Evolutionary conservation across 2,797 vertebrate species (phyloP).

Genomic region (Sebastes cheni): DNA sequence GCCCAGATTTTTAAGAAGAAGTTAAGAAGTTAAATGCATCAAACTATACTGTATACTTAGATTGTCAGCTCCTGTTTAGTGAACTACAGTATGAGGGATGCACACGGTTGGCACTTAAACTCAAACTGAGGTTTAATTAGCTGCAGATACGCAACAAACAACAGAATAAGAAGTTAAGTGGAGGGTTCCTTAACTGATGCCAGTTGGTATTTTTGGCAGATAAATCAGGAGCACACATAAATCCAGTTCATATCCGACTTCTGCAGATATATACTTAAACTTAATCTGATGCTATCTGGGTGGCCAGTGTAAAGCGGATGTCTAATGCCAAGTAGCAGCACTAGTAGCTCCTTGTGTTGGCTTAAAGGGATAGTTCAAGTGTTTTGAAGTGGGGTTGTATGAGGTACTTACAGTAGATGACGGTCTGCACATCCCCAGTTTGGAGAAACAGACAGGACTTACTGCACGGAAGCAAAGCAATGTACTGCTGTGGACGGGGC

Average conservation of each 20-base stretch:
- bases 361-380: not conserved
- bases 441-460: too few species aligned
- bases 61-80: not conserved
- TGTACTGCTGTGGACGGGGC: too few species aligned
- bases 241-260: not conserved
- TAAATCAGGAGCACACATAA: not conserved
- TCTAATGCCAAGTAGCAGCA: not conserved
- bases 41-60: not conserved
- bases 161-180: not conserved
- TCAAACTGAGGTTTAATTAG: not conserved
- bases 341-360: not conserved
- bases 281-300: too few species aligned
- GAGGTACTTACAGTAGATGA: too few species aligned
- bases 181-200: not conserved
- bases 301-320: not conserved
- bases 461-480: rapidly evolving
- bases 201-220: not conserved
- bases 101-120: not conserved
- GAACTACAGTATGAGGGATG: not conserved
- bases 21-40: not conserved
- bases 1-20: not conserved
- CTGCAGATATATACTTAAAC: not conserved
- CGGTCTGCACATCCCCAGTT: rapidly evolving
- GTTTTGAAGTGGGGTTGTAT: too few species aligned
- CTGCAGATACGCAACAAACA: not conserved